Percentiles rank a stretch among this genome's conserved stretches.
Conservation (phyloP, 2,888 invertebrate species). For the Cheiracanthium punctorium region DNA sequence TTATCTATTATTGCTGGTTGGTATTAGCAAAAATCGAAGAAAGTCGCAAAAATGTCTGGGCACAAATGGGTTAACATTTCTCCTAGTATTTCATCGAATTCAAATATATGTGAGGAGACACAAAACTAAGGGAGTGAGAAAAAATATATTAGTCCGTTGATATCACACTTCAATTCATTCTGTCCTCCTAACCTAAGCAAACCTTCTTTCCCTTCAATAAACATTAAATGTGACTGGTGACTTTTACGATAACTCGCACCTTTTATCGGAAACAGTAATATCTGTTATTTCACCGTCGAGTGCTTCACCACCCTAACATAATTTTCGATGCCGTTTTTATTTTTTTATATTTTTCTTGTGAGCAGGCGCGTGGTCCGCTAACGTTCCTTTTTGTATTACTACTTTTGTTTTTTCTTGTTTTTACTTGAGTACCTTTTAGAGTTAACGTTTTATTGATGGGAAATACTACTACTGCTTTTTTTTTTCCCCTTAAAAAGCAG, state of each 20-base stretch:
- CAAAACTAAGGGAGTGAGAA: too few relatives aligned
- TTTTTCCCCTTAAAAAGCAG: too few relatives aligned
- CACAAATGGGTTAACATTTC: too few relatives aligned
- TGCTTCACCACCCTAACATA: slow-evolving; percentile 4
- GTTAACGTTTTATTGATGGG: neutral
- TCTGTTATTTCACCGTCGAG: slow-evolving; percentile 14
- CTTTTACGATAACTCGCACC: slow-evolving; percentile 5
- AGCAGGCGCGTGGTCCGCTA: neutral
- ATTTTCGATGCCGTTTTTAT: neutral
- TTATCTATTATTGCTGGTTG: too few relatives aligned
- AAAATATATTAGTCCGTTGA: too few relatives aligned
- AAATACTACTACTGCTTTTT: too few relatives aligned
- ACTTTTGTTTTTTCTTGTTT: slow-evolving; percentile 4
- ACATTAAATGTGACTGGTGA: neutral
- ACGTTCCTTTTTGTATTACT: neutral
- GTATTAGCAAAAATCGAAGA: too few relatives aligned
- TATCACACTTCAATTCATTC: neutral
- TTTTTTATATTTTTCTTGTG: neutral
- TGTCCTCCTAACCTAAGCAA: neutral
- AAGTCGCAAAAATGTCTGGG: too few relatives aligned
- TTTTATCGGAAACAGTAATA: slow-evolving; percentile 3
- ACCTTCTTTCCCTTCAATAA: neutral
- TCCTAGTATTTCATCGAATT: too few relatives aligned
- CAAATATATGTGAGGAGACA: too few relatives aligned
- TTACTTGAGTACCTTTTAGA: neutral